Evolutionary conservation across 1,140 invertebrate genomes (phyloP).

Genomic region (Caerostris darwini): DNA sequence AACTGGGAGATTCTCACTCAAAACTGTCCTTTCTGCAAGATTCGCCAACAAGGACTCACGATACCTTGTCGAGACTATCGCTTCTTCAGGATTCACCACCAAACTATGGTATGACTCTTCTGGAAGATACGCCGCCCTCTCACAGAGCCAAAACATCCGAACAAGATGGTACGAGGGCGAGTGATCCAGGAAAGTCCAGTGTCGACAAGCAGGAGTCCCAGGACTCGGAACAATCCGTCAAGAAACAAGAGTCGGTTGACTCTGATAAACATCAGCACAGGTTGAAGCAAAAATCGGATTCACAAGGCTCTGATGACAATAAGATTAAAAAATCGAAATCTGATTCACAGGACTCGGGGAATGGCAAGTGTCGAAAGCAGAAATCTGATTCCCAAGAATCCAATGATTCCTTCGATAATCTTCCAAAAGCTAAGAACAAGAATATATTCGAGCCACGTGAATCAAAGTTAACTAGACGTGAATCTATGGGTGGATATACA

Average conservation of each 20-base stretch:
- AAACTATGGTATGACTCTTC: conserved; percentile 25
- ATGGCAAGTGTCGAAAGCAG: conserved; percentile 17
- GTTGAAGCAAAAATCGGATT: conserved; percentile 49
- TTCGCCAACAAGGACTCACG: conserved; percentile 62
- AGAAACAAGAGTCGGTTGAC: conserved; percentile 45
- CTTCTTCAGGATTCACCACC: conserved; percentile 61
- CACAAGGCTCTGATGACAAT: conserved; percentile 2
- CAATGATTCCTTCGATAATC: conserved; percentile 54
- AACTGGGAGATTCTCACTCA: conserved; percentile 35
- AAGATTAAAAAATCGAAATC: conserved; percentile 28
- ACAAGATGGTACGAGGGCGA: background rate
- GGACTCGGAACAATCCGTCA: conserved; percentile 44
- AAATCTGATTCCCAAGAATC: conserved; percentile 74
- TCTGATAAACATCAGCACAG: conserved; percentile 14
- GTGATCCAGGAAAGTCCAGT: background rate
- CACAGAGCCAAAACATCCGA: background rate
- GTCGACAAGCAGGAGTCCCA: conserved; percentile 60
- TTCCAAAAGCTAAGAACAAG: conserved; percentile 47
- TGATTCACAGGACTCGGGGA: conserved; percentile 50
- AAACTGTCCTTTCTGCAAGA: conserved; percentile 60
- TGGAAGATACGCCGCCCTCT: conserved; percentile 41
- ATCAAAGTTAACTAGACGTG: conserved; percentile 43
- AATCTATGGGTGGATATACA: conserved; percentile 49
- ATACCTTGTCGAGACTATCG: conserved; percentile 58
- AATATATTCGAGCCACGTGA: conserved; percentile 41